Evolutionary conservation across 1,140 invertebrate genomes (phyloP), one percentile per base, ranked within the genome.

Genomic region (Sycophaga agraensis): DNA sequence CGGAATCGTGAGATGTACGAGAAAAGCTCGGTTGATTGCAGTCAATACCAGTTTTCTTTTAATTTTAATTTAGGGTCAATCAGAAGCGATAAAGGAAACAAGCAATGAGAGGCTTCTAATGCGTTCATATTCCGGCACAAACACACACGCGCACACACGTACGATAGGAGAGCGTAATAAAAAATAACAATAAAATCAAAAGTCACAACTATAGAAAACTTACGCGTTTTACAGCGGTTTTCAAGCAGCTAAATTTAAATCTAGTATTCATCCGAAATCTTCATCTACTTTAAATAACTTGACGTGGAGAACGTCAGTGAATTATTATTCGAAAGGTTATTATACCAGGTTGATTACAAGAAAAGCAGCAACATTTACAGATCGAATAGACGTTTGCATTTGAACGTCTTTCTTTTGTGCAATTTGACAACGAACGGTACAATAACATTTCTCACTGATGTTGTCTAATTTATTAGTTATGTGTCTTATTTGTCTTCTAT

Each of bases 51-150:
- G n/a, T n/a, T n/a, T n/a, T n/a, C 16, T 19, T 40, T 45, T 45
- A 22, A 56, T 43, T 50, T 55, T 7, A 34, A 49, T 56, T 19
- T 49, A 57, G 31, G 54, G 31, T 14, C 50, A 19, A 57, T 46
- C 40, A 66, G 64, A 68, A 67, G 63, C 66, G 62, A 69, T 65
- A 70, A 65, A 66, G 64, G 61, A 68, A 64, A 62, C 58, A 66
- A 66, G 64, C 64, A 66, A 65, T 59, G 49, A 61, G 50, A 62
- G 64, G 59, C 59, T 51, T 62, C 59, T 62, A 66, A 66, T 62
- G 48, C 54, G 39, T 58, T 57, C 59, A 31, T 62, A 65, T 66
- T 62, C 49, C 49, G 45, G 49, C 46, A 28, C 59, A 66, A 54
- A 57, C 55, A 66, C 59, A 61, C 59, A 58, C 40, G 48, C 53